phyloP scores from a whole-genome alignment of 2,888 invertebrate species.

The Andrena trimmerana region DNA sequence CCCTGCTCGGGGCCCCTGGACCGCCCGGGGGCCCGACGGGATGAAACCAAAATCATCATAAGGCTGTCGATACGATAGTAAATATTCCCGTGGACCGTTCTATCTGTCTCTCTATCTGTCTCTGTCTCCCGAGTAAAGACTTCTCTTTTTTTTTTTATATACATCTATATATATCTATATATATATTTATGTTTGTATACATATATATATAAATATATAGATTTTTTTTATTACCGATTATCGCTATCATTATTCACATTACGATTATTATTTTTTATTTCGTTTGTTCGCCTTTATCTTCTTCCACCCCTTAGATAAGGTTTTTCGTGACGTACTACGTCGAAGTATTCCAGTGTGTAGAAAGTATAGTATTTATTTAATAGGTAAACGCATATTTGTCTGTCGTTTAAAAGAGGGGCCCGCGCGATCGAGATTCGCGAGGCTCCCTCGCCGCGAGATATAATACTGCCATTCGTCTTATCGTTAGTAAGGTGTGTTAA shows the following conservation, averaged over 20 bases:
- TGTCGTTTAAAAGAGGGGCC: constrained; percentile 24
- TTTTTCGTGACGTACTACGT: constrained; percentile 63
- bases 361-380: constrained; percentile 83
- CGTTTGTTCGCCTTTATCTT: constrained; percentile 44
- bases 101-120: constrained; percentile 57
- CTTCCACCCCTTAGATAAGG: constrained; percentile 64
- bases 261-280: constrained; percentile 24
- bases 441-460: constrained; percentile 26
- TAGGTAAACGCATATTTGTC: constrained; percentile 65
- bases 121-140: constrained; percentile 57
- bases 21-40: constrained; percentile 18
- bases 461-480: constrained; percentile 67
- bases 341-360: constrained; percentile 82
- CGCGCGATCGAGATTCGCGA: constrained; percentile 26
- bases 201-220: not conserved
- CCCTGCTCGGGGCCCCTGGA: constrained; percentile 27
- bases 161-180: constrained; percentile 11
- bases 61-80: constrained; percentile 63
- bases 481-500: constrained; percentile 22
- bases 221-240: constrained; percentile 31
- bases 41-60: constrained; percentile 62
- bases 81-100: constrained; percentile 56
- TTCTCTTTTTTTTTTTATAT: constrained; percentile 28
- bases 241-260: constrained; percentile 27
- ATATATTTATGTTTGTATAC: too few species aligned